These are phyloP conservation scores for Channa argus DNA, from an alignment of 2,113 vertebrate species.

Conservation along the genomic window DNA sequence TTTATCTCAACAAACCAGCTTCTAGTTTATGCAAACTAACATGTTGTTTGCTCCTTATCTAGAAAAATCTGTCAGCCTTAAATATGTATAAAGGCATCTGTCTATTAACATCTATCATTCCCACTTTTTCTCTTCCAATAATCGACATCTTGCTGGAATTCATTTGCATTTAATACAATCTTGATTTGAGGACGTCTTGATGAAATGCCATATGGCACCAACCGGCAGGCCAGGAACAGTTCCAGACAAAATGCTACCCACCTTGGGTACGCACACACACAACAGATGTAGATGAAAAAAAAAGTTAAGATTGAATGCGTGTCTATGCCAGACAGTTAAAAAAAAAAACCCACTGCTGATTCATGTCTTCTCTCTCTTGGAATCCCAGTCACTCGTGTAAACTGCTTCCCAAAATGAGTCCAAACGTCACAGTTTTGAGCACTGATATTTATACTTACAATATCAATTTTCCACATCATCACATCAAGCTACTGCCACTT, in stretches of 20 bases:
- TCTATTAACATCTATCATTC: neutral
- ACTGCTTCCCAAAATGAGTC: neutral
- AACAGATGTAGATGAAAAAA: neutral
- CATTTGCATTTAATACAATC: conserved; percentile 19
- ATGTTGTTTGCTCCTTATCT: too few species aligned
- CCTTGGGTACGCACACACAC: neutral
- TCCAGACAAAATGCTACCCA: neutral
- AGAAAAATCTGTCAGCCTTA: too few species aligned
- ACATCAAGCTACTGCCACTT: too few species aligned
- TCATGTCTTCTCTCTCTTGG: neutral
- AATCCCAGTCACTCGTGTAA: neutral
- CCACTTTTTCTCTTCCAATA: neutral
- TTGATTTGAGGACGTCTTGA: conserved; percentile 5
- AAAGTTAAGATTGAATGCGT: too few species aligned
- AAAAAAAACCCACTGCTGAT: too few species aligned
- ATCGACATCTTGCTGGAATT: conserved; percentile 14
- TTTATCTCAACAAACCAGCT: too few species aligned
- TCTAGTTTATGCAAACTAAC: too few species aligned
- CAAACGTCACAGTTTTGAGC: neutral
- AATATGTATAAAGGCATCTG: neutral
- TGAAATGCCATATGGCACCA: conserved; percentile 4
- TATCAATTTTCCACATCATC: too few species aligned
- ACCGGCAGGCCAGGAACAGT: neutral
- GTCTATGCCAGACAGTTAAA: too few species aligned
- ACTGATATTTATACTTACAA: too few species aligned